These are phyloP conservation scores for Babyrousa celebensis DNA, from an alignment of 2,797 vertebrate species.

Conservation along the genomic window DNA sequence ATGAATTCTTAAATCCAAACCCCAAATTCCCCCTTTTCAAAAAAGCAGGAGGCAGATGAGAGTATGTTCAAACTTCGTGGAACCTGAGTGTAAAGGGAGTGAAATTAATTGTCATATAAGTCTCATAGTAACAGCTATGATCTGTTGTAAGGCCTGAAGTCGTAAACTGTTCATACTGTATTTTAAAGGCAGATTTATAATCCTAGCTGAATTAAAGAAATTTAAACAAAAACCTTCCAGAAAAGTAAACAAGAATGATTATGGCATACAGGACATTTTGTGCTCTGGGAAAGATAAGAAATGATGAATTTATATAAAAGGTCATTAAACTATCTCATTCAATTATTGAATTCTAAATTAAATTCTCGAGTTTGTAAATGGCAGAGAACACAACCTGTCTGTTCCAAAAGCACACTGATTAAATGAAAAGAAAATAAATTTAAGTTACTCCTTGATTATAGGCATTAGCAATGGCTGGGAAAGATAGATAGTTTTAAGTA, in stretches of 20 bases:
- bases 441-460: conserved; percentile 67
- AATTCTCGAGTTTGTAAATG: conserved; percentile 78
- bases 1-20: conserved; percentile 39
- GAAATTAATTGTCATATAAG: background rate
- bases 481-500: conserved; percentile 16
- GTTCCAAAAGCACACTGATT: conserved; percentile 74
- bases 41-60: background rate
- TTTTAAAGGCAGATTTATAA: conserved; percentile 75
- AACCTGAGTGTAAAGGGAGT: background rate
- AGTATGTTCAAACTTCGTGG: background rate
- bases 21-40: background rate
- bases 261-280: conserved; percentile 70
- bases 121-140: conserved; percentile 2
- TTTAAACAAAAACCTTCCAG: conserved; percentile 80
- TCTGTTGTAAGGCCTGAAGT: background rate
- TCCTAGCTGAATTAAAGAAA: conserved; percentile 66
- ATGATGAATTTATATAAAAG: conserved; percentile 81
- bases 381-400: conserved; percentile 69
- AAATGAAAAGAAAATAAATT: conserved; percentile 80
- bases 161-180: background rate
- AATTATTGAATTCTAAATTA: conserved; percentile 84
- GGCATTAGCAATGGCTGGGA: conserved; percentile 34
- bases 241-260: conserved; percentile 78
- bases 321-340: conserved; percentile 77
- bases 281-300: conserved; percentile 83